These are phyloP conservation scores for Mechanitis mazaeus DNA, from an alignment of 2,888 invertebrate genomes.

Conservation along the genomic window DNA sequence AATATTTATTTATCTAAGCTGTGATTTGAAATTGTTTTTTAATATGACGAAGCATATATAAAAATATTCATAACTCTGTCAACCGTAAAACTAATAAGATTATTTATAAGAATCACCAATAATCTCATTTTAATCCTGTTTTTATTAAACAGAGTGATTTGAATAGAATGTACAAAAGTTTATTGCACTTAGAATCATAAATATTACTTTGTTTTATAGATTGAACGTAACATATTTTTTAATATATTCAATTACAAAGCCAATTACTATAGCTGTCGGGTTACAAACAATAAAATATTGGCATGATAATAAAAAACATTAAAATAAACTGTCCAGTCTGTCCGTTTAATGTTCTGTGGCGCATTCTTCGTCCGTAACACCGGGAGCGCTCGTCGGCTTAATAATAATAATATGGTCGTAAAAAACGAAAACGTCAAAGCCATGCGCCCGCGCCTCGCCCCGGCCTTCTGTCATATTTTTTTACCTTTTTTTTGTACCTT, in stretches of 20 bases:
- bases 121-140: slow-evolving; percentile 25
- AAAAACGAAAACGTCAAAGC: slow-evolving; percentile 69
- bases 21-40: slow-evolving; percentile 21
- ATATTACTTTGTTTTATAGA: slow-evolving; percentile 9
- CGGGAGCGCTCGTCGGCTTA: slow-evolving; percentile 71
- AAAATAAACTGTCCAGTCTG: slow-evolving; percentile 51
- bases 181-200: neutral
- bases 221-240: slow-evolving; percentile 14
- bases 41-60: neutral
- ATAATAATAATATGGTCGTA: slow-evolving; percentile 73
- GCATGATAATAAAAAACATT: slow-evolving; percentile 26
- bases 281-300: slow-evolving; percentile 28
- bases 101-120: slow-evolving; percentile 21
- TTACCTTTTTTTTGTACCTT: slow-evolving; percentile 29
- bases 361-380: slow-evolving; percentile 75
- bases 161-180: neutral
- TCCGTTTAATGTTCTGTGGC: slow-evolving; percentile 49
- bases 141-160: slow-evolving; percentile 5
- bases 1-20: slow-evolving; percentile 28
- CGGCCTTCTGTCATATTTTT: slow-evolving; percentile 47
- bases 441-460: slow-evolving; percentile 57
- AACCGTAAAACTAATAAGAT: slow-evolving; percentile 26
- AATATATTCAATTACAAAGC: slow-evolving; percentile 29
- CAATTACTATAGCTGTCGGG: slow-evolving; percentile 30
- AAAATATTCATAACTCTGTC: slow-evolving; percentile 7